Evolutionary conservation across 2,797 vertebrate genomes (phyloP).

Genomic region (Pelochelys cantorii): DNA sequence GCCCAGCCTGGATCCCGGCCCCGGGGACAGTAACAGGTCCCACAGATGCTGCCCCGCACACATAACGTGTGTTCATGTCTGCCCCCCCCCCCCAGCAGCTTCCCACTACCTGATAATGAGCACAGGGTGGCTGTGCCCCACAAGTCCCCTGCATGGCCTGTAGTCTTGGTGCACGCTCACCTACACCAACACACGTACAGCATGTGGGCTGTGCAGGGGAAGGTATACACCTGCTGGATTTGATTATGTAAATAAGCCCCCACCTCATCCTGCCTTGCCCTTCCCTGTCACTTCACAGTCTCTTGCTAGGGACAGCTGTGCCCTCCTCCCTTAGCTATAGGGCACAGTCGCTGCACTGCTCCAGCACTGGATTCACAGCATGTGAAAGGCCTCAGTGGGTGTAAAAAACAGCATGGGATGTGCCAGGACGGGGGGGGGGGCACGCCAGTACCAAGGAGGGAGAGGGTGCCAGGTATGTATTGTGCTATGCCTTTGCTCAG

Average conservation of each 20-base stretch:
- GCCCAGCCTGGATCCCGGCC: background rate
- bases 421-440: background rate
- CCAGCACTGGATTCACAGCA: fast-evolving
- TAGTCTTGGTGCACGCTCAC: background rate
- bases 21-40: background rate
- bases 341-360: background rate
- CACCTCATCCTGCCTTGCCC: background rate
- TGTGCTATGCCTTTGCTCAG: background rate
- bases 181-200: background rate
- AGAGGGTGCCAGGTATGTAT: background rate
- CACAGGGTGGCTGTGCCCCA: background rate
- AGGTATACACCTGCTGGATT: background rate
- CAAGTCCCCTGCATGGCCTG: background rate
- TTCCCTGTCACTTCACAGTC: background rate
- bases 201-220: background rate
- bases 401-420: background rate
- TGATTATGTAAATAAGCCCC: background rate
- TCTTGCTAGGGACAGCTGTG: background rate
- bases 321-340: background rate
- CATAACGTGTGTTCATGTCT: background rate
- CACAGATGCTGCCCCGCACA: background rate
- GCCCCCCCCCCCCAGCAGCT: fast-evolving
- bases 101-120: background rate
- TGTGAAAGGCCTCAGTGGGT: background rate
- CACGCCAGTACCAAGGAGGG: background rate